These are phyloP conservation scores for Poeciliopsis infans DNA, from an alignment of 2,797 vertebrate genomes.

Conservation along the genomic window DNA sequence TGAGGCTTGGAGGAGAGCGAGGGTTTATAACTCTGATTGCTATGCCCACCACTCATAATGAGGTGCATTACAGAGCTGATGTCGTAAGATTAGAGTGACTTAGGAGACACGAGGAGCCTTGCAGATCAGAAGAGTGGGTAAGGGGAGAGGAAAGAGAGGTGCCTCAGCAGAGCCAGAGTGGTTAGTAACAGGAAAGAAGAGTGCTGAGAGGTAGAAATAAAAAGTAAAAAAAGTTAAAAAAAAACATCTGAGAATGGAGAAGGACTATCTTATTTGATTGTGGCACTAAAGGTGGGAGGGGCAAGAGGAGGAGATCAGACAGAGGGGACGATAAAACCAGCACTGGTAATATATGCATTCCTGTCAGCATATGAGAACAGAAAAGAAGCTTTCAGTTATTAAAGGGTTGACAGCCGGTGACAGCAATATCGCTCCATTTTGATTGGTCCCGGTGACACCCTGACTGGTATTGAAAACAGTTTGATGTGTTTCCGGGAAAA, in stretches of 20 bases:
- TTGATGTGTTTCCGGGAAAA: conserved; percentile 25
- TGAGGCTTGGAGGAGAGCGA: conserved; percentile 48
- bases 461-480: conserved; percentile 56
- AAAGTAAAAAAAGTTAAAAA: not conserved
- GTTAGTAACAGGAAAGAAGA: not conserved
- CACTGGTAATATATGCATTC: conserved; percentile 57
- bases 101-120: conserved; percentile 63
- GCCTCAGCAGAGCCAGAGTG: conserved; percentile 1
- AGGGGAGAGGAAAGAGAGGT: not conserved
- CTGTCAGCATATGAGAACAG: conserved; percentile 27
- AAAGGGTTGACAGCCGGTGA: conserved; percentile 65
- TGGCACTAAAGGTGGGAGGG: not conserved
- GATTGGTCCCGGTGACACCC: conserved; percentile 36
- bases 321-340: conserved; percentile 10
- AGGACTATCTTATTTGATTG: not conserved
- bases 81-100: conserved; percentile 78
- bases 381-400: conserved; percentile 58
- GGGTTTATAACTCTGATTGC: conserved; percentile 77
- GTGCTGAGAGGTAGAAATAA: not conserved
- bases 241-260: not conserved
- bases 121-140: conserved; percentile 38
- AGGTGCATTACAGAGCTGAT: conserved; percentile 79
- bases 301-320: not conserved
- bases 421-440: conserved; percentile 62
- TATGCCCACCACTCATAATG: conserved; percentile 74